Conservation (phyloP, 2,888 invertebrate genomes). For the Cacoxenus indagator region DNA sequence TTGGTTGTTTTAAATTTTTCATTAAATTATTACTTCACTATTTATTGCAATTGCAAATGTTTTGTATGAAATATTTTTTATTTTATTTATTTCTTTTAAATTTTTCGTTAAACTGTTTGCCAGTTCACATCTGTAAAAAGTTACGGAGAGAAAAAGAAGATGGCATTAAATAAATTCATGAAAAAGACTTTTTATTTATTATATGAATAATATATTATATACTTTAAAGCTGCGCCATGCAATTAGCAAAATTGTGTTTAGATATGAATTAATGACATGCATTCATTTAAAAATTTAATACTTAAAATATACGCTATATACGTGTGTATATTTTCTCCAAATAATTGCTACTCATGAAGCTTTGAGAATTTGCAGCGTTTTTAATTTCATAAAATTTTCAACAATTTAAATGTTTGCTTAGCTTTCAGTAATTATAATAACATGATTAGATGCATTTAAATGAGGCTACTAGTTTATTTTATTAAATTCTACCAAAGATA, state of each 20-base stretch:
- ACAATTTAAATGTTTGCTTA: no score
- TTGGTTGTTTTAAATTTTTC: constrained; percentile 18
- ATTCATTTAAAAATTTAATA: background rate
- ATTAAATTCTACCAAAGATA: no score
- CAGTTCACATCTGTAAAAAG: constrained; percentile 38
- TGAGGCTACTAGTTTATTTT: no score
- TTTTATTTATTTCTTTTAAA: background rate
- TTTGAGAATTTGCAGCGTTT: constrained; percentile 17
- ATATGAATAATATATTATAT: background rate
- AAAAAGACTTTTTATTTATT: background rate
- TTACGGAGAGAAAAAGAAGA: background rate
- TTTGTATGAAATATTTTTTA: constrained; percentile 9
- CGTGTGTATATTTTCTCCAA: background rate
- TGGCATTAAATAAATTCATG: constrained; percentile 15
- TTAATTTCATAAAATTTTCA: background rate
- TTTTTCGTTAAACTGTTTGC: constrained; percentile 18
- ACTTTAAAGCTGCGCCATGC: background rate
- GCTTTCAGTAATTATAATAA: no score
- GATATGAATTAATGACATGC: background rate
- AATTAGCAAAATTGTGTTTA: background rate
- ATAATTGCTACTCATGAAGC: constrained; percentile 1
- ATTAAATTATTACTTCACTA: constrained; percentile 16
- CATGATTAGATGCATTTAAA: no score
- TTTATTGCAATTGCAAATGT: constrained; percentile 22
- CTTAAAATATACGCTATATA: background rate